These are phyloP conservation scores for Thysanoteuthis rhombus DNA, from an alignment of 2,888 invertebrate genomes.

Conservation along the genomic window DNA sequence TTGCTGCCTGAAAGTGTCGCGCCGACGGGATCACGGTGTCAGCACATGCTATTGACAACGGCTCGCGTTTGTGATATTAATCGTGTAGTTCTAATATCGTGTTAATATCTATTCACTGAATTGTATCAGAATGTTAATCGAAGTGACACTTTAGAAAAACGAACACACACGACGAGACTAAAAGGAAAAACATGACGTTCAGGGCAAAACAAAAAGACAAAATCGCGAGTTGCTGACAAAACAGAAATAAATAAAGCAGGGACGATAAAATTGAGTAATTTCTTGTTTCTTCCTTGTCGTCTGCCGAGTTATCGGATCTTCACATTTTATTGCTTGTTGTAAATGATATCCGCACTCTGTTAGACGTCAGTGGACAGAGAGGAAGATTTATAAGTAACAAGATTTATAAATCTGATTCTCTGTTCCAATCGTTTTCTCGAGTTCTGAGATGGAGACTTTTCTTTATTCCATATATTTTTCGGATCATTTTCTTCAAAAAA, in stretches of 20 bases:
- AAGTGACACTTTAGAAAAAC: not conserved
- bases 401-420: not conserved
- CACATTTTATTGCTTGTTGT: not conserved
- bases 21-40: not conserved
- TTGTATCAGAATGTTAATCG: not conserved
- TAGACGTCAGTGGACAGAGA: not conserved
- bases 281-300: not conserved
- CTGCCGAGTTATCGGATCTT: not conserved
- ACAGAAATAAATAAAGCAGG: not conserved
- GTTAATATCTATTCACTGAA: not conserved
- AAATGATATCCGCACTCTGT: not conserved
- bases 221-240: not conserved
- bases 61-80: slow-evolving; percentile 12
- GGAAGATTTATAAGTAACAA: not conserved
- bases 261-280: not conserved
- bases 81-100: not conserved
- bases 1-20: not conserved
- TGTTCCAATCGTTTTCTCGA: not conserved
- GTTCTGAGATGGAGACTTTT: not conserved
- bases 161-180: not conserved
- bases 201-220: not conserved
- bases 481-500: not conserved
- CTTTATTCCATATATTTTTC: not conserved
- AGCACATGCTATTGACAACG: not conserved
- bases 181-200: not conserved